Conservation (phyloP, 2,797 vertebrate species). For the Lophius americanus region DNA sequence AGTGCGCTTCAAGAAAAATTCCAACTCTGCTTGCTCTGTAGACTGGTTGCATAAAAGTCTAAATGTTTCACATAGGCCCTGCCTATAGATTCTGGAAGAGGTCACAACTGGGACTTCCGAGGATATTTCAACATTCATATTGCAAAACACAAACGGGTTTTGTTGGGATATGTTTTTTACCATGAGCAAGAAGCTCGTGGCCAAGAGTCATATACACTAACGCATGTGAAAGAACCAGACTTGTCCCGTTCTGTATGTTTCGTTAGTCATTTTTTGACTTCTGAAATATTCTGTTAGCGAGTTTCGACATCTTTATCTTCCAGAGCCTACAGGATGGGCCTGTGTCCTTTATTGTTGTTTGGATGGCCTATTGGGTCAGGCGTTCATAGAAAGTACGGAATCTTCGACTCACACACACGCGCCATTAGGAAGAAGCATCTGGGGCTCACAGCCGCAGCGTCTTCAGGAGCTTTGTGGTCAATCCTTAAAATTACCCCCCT, state of each 20-base stretch:
- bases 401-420: conserved; percentile 42
- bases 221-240: not conserved
- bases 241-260: not conserved
- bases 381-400: conserved; percentile 12
- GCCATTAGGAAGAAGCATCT: conserved; percentile 44
- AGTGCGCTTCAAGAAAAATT: not conserved
- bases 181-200: not conserved
- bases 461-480: conserved; percentile 60
- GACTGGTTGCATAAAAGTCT: not conserved
- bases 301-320: not conserved
- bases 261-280: not conserved
- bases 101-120: not conserved
- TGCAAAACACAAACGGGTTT: not conserved
- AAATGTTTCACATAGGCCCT: not conserved
- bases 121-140: not conserved
- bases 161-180: not conserved
- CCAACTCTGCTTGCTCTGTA: not conserved
- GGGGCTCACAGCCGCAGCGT: conserved; percentile 31
- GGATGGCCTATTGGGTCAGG: conserved; percentile 12
- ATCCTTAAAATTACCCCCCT: conserved; percentile 18
- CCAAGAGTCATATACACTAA: not conserved
- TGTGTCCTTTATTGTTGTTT: not conserved
- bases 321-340: not conserved
- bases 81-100: not conserved
- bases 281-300: accelerated